These are phyloP conservation scores for Parapristionchus giblindavisi DNA, from an alignment of 2,888 invertebrate species.

Conservation along the genomic window DNA sequence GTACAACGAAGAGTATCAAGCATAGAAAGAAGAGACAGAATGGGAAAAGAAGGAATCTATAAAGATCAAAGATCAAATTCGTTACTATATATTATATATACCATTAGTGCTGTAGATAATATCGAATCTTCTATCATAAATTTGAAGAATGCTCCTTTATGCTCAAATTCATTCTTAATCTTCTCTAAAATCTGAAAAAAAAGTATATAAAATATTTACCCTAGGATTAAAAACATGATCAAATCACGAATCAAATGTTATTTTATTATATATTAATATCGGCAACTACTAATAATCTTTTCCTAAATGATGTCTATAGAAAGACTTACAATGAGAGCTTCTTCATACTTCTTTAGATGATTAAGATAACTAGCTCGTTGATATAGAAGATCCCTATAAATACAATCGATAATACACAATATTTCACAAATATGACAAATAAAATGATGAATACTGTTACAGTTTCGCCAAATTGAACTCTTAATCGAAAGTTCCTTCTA, in stretches of 20 bases:
- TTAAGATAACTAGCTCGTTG: conserved; percentile 28
- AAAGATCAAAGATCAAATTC: not conserved
- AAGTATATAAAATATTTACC: no score
- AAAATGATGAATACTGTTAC: not conserved
- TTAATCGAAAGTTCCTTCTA: not conserved
- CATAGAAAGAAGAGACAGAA: conserved; percentile 16
- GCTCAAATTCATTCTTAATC: conserved; percentile 1
- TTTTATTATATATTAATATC: no score
- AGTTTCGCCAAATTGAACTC: not conserved
- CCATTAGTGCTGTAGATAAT: conserved; percentile 20
- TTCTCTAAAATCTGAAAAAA: not conserved
- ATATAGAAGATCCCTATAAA: conserved; percentile 18
- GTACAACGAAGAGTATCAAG: conserved; percentile 9
- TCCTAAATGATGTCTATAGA: not conserved
- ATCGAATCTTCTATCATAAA: conserved; percentile 24
- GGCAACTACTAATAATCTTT: not conserved
- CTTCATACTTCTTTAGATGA: conserved; percentile 10
- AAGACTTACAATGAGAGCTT: conserved; percentile 10
- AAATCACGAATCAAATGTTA: no score
- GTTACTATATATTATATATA: not conserved
- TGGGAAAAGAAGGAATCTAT: conserved; percentile 1
- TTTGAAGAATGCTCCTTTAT: conserved; percentile 22
- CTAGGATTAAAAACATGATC: no score
- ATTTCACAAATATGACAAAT: no score
- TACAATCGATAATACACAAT: not conserved